Base-by-base conservation (phyloP, 2,888 invertebrate species). In the Hirtodrosophila confusa region DNA sequence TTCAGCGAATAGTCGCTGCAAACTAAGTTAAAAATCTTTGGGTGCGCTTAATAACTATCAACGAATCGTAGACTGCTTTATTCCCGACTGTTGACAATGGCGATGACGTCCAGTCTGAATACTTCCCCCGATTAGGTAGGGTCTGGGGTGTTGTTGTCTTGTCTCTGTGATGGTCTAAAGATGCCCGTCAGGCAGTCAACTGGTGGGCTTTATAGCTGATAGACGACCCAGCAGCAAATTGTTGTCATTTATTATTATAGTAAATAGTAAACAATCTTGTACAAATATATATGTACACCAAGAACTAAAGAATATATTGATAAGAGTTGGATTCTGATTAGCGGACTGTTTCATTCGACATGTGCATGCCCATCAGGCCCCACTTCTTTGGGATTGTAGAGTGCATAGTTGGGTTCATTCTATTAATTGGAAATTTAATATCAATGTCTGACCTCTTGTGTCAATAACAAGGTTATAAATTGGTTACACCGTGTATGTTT, bases 211-310 rank as follows among this genome's bases (percentile, higher is more conserved):
- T 43, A 56, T 67, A 39, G 58, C 77, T 75, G 69, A 84, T 80
- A 80, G 68, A 40, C 55, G 36, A 48, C 48, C 49, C 17, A 17
- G 2, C 3, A 39, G 12, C 37, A 17, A 56, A 33, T 24, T 39
- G 48, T 67, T 62, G 35, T 3, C 57, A 57, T 47, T 57, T 64
- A 69, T 57, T 60, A 53, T 64, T 68, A 68, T 53, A 60, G 68
- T 63, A 63, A 66, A 61, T 69, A 51, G 74, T 57, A 75, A 58
- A 72, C 80, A 80, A 23, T 55, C 43, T 36, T 66, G 65, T 65
- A 67, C 17, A 71, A 65, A 41, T 77, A 40, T 53, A 62, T 51
- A 56, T 17, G 12, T 40, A 61, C 44, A 49, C 33, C 58, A 45
- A 53, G 39, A 43, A 10, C 40, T 43, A 48, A 37, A 33, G 23